Evolutionary conservation across 2,797 vertebrate genomes (phyloP), one percentile per base, ranked within the genome.

Genomic region (Pampus argenteus): DNA sequence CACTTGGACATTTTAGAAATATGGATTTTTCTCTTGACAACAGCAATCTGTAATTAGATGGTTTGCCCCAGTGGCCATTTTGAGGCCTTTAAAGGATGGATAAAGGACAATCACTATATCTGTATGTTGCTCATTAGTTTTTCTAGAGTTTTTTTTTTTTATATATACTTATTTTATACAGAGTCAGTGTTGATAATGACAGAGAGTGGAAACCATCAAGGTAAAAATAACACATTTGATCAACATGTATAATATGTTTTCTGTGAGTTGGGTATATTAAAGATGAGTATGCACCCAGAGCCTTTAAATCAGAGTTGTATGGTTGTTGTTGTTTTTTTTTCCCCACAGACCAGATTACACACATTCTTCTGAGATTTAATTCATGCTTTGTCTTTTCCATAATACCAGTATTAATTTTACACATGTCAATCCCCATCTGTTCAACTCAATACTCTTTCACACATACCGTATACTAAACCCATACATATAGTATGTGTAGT

Each of bases 331-430:
- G 61, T 51, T 52, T 52, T 44, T n/a, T n/a, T n/a, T n/a, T n/a
- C n/a, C n/a, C 42, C 51, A 66, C 38, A 38, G 3, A n/a, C 13
- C 25, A 73, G 50, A 78, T 80, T 48, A 65, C 57, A 73, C 52
- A 7, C 40, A 72, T 66, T 79, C 49, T 55, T 47, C 14, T 40
- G 26, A 66, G 58, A 61, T 73, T 81, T 84, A 71, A 79, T 85
- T 77, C 55, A 83, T 81, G 59, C 50, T n/a, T 76, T 64, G 40
- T 71, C 59, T 80, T 51, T 28, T 51, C 56, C 42, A 74, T 84
- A 87, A 86, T 78, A 78, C 74, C n/a, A n/a, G n/a, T n/a, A 88
- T 89, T 88, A 90, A 79, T 61, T 74, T 79, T 83, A 70, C 73
- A 78, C 80, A 74, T 78, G 55, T 77, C 78, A 84, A 42, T 82